These are phyloP conservation scores for Pentamera pediparva DNA, from an alignment of 53 echinoderm and acorn worm species.

Conservation along the genomic window DNA sequence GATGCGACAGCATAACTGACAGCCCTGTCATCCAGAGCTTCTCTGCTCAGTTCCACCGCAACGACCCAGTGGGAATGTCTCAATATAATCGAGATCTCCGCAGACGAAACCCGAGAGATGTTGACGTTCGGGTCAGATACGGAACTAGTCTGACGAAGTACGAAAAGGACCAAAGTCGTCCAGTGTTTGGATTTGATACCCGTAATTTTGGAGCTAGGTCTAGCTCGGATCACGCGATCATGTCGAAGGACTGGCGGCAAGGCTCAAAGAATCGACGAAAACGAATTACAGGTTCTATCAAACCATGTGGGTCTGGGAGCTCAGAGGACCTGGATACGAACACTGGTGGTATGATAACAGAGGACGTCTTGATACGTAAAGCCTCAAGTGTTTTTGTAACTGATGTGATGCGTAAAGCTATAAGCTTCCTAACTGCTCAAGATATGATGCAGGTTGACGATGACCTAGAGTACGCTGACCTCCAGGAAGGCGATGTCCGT, in stretches of 20 bases:
- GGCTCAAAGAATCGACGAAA: background rate
- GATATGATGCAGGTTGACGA: constrained; percentile 1
- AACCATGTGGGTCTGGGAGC: background rate
- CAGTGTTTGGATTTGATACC: constrained; percentile 5
- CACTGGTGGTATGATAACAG: background rate
- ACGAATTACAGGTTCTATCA: background rate
- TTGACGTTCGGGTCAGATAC: no score
- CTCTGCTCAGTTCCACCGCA: background rate
- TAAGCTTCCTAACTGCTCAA: constrained; percentile 18
- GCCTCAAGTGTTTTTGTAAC: background rate
- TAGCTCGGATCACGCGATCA: background rate
- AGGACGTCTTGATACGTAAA: background rate
- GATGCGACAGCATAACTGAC: no score
- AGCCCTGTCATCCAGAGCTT: no score
- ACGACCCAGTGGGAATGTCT: no score
- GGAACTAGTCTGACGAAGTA: no score
- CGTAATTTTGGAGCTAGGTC: background rate
- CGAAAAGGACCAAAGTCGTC: background rate
- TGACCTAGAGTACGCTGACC: background rate
- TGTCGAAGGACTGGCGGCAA: background rate
- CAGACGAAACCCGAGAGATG: no score
- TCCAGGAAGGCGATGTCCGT: background rate
- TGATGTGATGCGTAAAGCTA: constrained; percentile 22
- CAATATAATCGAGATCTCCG: no score
- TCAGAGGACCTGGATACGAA: background rate